Percentiles rank a stretch among this genome's conserved stretches.
These are phyloP conservation scores for Caretta caretta DNA, from an alignment of 2,113 vertebrate species.

Conservation along the genomic window DNA sequence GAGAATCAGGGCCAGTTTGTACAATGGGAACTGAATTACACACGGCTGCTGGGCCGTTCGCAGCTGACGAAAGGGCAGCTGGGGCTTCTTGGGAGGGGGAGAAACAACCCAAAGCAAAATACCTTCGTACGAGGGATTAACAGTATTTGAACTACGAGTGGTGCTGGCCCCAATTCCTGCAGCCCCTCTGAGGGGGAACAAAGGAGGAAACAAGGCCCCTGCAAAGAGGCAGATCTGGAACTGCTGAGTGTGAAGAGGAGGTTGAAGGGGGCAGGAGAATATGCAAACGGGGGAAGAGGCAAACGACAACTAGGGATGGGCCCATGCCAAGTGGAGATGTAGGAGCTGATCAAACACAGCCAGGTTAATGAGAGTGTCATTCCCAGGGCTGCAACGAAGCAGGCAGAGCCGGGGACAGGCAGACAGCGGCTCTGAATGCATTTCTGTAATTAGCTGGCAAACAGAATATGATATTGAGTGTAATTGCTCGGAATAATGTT, in stretches of 20 bases:
- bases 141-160: accelerated
- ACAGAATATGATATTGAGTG: slow-evolving; percentile 67
- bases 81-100: slow-evolving; percentile 16
- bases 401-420: slow-evolving; percentile 10
- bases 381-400: neutral
- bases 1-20: slow-evolving; percentile 48
- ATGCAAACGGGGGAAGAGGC: neutral
- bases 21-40: slow-evolving; percentile 50
- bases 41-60: slow-evolving; percentile 63
- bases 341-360: slow-evolving; percentile 25
- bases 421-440: slow-evolving; percentile 36
- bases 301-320: neutral
- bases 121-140: neutral
- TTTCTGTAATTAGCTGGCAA: slow-evolving; percentile 75
- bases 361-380: slow-evolving; percentile 37
- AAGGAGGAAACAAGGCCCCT: neutral
- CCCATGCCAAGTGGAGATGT: slow-evolving; percentile 17
- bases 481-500: slow-evolving; percentile 71
- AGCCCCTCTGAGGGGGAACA: neutral
- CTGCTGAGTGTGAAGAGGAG: neutral
- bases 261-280: neutral
- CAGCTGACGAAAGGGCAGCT: slow-evolving; percentile 57
- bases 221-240: neutral
- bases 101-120: slow-evolving; percentile 1
- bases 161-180: neutral